phyloP scores from a whole-genome alignment of 1,140 invertebrate species.

The Nephotettix cincticeps region DNA sequence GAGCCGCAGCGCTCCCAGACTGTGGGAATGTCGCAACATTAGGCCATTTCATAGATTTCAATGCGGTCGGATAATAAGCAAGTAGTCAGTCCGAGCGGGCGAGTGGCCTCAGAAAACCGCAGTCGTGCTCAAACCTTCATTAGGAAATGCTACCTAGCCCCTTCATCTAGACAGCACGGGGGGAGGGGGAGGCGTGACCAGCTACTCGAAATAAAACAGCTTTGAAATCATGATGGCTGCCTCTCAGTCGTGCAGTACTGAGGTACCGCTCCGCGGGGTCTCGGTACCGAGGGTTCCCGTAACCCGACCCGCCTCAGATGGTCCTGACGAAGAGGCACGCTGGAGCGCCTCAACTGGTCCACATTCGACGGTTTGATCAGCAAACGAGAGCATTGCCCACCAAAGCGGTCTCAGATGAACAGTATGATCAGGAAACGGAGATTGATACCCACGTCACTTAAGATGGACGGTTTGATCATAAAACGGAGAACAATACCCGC shows the following conservation, averaged over 20 bases:
- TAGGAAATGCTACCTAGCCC: constrained; percentile 15
- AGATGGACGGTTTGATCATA: too few relatives aligned
- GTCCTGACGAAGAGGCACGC: too few relatives aligned
- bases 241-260: neutral
- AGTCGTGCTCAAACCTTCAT: constrained; percentile 16
- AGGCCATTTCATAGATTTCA: constrained; percentile 12
- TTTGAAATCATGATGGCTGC: constrained; percentile 28
- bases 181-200: constrained; percentile 14
- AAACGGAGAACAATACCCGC: too few relatives aligned
- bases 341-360: too few relatives aligned
- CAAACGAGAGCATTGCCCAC: too few relatives aligned
- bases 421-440: too few relatives aligned
- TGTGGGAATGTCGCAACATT: constrained; percentile 9
- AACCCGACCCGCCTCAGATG: too few relatives aligned
- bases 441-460: too few relatives aligned
- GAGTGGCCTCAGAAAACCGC: neutral
- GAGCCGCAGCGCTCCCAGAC: too few relatives aligned
- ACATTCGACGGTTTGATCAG: too few relatives aligned
- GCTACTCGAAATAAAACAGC: constrained; percentile 27
- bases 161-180: constrained; percentile 1
- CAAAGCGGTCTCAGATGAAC: too few relatives aligned
- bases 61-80: constrained; percentile 10
- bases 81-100: neutral
- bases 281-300: too few relatives aligned
- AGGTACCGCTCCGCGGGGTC: neutral